Evolutionary conservation across 2,113 vertebrate genomes (phyloP).

Genomic region (Ictidomys tridecemlineatus): DNA sequence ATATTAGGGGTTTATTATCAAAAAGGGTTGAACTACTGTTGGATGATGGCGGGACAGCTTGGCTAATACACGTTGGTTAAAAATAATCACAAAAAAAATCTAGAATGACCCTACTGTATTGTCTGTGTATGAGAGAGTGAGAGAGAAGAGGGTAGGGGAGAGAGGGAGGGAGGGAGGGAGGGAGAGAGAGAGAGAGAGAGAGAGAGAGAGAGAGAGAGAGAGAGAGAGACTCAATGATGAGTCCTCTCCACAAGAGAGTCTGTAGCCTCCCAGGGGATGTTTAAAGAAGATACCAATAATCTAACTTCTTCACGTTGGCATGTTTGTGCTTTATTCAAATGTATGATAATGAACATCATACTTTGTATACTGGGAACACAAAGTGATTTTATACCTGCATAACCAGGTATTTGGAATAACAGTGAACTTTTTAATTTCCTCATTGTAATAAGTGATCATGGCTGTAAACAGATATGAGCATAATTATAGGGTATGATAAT

Average conservation of each 20-base stretch:
- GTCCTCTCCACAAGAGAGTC: not conserved
- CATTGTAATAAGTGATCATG: slow-evolving; percentile 44
- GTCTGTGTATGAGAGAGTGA: not conserved
- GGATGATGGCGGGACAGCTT: not conserved
- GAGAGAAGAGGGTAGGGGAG: not conserved
- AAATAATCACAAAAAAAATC: not conserved
- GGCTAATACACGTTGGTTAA: not conserved
- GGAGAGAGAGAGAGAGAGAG: not conserved
- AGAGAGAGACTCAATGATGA: not conserved
- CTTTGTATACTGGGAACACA: not conserved
- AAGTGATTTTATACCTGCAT: not conserved
- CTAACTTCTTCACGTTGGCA: not conserved
- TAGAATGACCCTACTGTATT: not conserved
- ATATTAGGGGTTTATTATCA: not conserved
- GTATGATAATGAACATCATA: not conserved
- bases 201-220: not conserved
- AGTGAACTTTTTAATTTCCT: slow-evolving; percentile 58
- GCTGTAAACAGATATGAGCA: slow-evolving; percentile 53
- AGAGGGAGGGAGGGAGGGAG: not conserved
- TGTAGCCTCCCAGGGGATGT: not conserved
- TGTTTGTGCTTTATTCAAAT: not conserved
- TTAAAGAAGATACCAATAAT: slow-evolving; percentile 4
- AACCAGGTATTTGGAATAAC: not conserved
- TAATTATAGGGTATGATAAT: slow-evolving; percentile 38
- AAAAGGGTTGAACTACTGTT: not conserved